These are phyloP conservation scores for Polyploca ridens DNA, from an alignment of 2,888 invertebrate genomes.

Conservation along the genomic window DNA sequence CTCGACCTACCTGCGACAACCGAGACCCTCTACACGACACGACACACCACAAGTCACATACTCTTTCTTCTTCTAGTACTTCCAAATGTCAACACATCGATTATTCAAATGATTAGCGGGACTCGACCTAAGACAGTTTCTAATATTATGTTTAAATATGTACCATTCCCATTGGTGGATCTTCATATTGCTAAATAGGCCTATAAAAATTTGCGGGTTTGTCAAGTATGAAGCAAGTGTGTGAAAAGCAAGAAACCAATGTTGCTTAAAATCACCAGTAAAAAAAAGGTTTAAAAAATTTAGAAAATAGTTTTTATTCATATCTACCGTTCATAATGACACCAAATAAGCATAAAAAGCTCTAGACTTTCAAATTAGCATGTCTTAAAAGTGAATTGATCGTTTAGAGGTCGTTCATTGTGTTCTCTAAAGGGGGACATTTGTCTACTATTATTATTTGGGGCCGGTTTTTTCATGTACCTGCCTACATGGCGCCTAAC, in stretches of 20 bases:
- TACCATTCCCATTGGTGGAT: neutral
- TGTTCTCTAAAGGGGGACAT: constrained; percentile 73
- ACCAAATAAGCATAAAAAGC: constrained; percentile 58
- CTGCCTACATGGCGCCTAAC: constrained; percentile 82
- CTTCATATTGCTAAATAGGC: neutral
- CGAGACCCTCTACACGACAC: neutral
- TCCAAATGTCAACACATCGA: neutral
- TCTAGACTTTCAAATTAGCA: constrained; percentile 78
- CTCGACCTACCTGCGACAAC: constrained; percentile 61
- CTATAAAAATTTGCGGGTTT: neutral
- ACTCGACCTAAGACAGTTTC: neutral
- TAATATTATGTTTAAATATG: neutral
- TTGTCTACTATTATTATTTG: constrained; percentile 78
- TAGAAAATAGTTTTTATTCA: constrained; percentile 43
- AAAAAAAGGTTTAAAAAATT: constrained; percentile 16
- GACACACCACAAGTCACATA: constrained; percentile 1
- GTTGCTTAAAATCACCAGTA: neutral
- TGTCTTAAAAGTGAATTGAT: constrained; percentile 74
- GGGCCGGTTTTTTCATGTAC: constrained; percentile 81
- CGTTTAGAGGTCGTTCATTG: constrained; percentile 74
- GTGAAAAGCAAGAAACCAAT: neutral
- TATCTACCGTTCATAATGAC: constrained; percentile 54
- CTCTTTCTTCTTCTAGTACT: neutral
- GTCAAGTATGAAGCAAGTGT: neutral
- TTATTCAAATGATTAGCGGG: constrained; percentile 1